Base-by-base conservation (phyloP, 2,888 invertebrate genomes). In the Dolichomitus sp. region DNA sequence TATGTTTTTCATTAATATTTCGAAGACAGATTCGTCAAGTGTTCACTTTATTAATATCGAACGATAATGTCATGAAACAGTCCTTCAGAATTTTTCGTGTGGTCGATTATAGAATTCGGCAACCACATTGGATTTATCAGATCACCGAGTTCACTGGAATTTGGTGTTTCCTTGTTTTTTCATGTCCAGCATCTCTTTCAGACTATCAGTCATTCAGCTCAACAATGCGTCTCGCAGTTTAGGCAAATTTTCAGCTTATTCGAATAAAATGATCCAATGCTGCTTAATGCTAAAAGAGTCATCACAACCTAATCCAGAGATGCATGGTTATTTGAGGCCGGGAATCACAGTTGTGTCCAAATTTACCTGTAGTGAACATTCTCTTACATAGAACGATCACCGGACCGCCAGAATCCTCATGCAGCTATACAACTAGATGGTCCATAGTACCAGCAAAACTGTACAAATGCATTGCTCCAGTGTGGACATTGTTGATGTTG, bases 171-270 rank as follows among this genome's bases (percentile, higher is more conserved):
- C 9, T 37, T 37, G 37, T 0, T 37, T 37, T 9, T 9, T 0
- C 6, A 37, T 37, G 37, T 37, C 2, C 37, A 37, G 9, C 37
- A 48, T 50, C 57, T 45, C 59, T n/a, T n/a, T n/a, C n/a, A n/a
- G n/a, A n/a, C n/a, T 68, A 52, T 65, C 45, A 66, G 59, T 73
- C 72, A 83, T 84, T 70, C 87, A 89, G 91, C 91, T 92, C 91
- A 92, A 91, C 91, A 91, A 87, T 86, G 37, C 89, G 79, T 87
- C 84, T 89, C 86, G 23, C 23, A 30, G 40, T 17, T 12, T 59
- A 11, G 40, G 17, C 59, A 59, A 83, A 83, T 83, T 52, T 59
- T 61, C 48, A 74, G 73, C 74, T 77, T 77, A 83, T 83, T 69
- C 77, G 83, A 83, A 83, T 57, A 72, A 77, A 84, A 80, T 80